These are phyloP conservation scores for Diloba caeruleocephala DNA, from an alignment of 2,888 invertebrate genomes.

Conservation along the genomic window DNA sequence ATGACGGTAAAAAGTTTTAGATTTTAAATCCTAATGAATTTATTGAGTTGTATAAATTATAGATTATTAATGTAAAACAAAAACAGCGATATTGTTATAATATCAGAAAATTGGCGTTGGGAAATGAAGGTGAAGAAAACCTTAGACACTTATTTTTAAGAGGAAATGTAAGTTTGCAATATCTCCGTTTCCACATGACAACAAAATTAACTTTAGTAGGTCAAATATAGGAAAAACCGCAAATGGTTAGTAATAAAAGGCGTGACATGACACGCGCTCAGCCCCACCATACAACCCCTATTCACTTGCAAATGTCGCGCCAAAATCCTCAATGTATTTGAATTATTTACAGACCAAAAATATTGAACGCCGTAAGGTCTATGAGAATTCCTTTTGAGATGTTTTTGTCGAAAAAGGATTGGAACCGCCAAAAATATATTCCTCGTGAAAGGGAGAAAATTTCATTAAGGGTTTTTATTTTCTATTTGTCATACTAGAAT, in stretches of 20 bases:
- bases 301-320: slow-evolving; percentile 50
- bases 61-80: too few relatives aligned
- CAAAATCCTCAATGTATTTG: slow-evolving; percentile 29
- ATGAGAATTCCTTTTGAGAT: slow-evolving; percentile 26
- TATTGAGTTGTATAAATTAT: too few relatives aligned
- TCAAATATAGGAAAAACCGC: slow-evolving; percentile 1
- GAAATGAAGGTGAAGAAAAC: too few relatives aligned
- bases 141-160: too few relatives aligned
- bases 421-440: slow-evolving; percentile 21
- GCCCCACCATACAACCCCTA: slow-evolving; percentile 20
- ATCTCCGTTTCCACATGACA: background rate
- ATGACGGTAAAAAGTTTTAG: too few relatives aligned
- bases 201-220: background rate
- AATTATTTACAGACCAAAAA: slow-evolving; percentile 53
- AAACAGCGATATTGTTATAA: too few relatives aligned
- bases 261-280: slow-evolving; percentile 23
- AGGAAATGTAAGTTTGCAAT: too few relatives aligned
- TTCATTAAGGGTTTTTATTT: slow-evolving; percentile 15
- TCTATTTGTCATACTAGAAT: slow-evolving; percentile 29
- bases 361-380: slow-evolving; percentile 39
- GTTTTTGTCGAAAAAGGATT: slow-evolving; percentile 24
- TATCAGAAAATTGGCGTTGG: too few relatives aligned
- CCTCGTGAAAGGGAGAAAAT: slow-evolving; percentile 30
- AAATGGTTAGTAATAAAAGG: slow-evolving; percentile 21
- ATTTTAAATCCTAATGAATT: too few relatives aligned